These are phyloP conservation scores for Euclidia mi DNA, from an alignment of 2,888 invertebrate genomes.

Conservation along the genomic window DNA sequence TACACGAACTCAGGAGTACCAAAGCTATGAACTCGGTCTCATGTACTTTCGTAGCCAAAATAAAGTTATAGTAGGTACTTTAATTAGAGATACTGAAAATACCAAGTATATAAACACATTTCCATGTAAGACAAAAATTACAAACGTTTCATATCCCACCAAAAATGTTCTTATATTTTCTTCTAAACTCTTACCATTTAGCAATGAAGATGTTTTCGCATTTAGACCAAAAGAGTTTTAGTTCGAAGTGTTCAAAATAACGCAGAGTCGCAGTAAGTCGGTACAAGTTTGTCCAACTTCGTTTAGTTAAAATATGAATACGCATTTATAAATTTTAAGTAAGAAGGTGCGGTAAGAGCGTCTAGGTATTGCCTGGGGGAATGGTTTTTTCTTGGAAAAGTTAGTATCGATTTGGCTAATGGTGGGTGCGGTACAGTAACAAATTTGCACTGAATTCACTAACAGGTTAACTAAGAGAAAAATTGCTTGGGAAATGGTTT, in stretches of 20 bases:
- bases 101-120: not conserved
- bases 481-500: too few relatives aligned
- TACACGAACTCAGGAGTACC: too few relatives aligned
- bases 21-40: too few relatives aligned
- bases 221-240: slow-evolving; percentile 3
- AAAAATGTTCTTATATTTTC: not conserved
- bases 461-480: too few relatives aligned
- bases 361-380: not conserved
- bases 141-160: too few relatives aligned
- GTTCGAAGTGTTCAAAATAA: slow-evolving; percentile 33
- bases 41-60: not conserved
- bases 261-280: slow-evolving; percentile 26
- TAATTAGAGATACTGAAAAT: not conserved
- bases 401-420: not conserved
- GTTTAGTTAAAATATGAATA: slow-evolving; percentile 37
- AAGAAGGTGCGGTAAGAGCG: not conserved
- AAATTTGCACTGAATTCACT: not conserved
- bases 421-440: not conserved
- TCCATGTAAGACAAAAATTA: too few relatives aligned
- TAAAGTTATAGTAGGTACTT: slow-evolving; percentile 4
- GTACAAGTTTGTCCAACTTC: slow-evolving; percentile 31
- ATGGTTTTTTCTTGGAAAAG: not conserved
- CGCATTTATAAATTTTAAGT: slow-evolving; percentile 24
- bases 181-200: not conserved
- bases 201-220: not conserved